Base-by-base conservation (phyloP, 92 coral and sea anemone genomes). In the Bergia sp. region DNA sequence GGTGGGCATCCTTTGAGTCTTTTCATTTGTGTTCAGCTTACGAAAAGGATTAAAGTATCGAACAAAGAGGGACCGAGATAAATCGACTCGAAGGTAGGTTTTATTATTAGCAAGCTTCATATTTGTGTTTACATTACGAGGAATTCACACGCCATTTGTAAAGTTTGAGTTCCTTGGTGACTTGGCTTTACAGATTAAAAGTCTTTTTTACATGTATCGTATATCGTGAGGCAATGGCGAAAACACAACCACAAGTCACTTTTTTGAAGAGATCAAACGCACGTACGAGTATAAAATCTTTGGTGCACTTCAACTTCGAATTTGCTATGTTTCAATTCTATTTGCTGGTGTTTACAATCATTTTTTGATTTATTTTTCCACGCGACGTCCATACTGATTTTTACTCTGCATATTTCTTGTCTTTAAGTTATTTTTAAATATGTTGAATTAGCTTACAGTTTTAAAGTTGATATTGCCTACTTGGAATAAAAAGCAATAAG, bases 111-210 rank as follows among this genome's bases (percentile, higher is more conserved):
- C 57, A 50, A 71, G 18, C 86, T 11, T 61, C 53, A 29, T 37
- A 42, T 83, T 44, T 7, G 43, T 84, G 87, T 84, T 84, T 84
- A 84, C 87, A 84, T 84, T 84, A 79, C 87, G 79, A 55, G 55
- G 65, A 84, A 72, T 43, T 65, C 39, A 75, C 87, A 84, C 87
- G 87, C 87, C 87, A 84, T 84, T 69, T 37, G 47, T 47, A 20
- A 40, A 64, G 13, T 53, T 40, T 37, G 23, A 84, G 87, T 84
- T 84, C 87, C 87, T 45, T 15, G 53, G 87, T 84, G 9, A 76
- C 87, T 45, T 45, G 47, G 87, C 21, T 49, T 21, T 40, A 20
- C 12, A n/a, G 64, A 12, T 50, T 80, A 16, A 15, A 21, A 15
- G n/a, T 37, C 18, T 53, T 53, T 50, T 4, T 2, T 11, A 29